phyloP scores from a whole-genome alignment of 92 coral and sea anemone species.

The Pocillopora grandis region DNA sequence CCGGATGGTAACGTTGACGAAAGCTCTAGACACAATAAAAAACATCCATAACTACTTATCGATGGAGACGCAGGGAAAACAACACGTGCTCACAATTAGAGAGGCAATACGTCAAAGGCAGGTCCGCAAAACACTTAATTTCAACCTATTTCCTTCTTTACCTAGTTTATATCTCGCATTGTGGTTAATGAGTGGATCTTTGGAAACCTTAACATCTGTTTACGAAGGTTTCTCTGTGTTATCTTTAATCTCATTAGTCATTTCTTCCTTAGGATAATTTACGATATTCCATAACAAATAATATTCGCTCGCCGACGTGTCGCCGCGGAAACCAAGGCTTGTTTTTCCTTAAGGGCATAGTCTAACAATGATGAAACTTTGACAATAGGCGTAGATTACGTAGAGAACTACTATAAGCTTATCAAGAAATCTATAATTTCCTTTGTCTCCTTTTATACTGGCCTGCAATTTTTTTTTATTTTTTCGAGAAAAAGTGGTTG shows the following conservation, averaged over 20 bases:
- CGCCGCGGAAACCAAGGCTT: not conserved
- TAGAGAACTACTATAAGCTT: not conserved
- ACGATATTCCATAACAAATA: not conserved
- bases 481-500: not conserved
- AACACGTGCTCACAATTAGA: not conserved
- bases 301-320: not conserved
- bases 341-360: not conserved
- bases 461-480: not conserved
- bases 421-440: not conserved
- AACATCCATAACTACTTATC: not conserved
- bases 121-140: slow-evolving; percentile 1
- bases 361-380: not conserved
- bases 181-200: not conserved
- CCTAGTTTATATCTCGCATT: not conserved
- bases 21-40: not conserved
- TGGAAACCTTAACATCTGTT: slow-evolving; percentile 5
- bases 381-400: not conserved
- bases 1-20: not conserved
- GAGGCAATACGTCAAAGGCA: not conserved
- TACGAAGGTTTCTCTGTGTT: not conserved
- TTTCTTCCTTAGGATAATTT: slow-evolving; percentile 18
- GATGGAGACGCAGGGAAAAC: not conserved
- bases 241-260: slow-evolving; percentile 1
- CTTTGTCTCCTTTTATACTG: not conserved
- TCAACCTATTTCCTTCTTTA: slow-evolving; percentile 5